phyloP scores from a whole-genome alignment of 2,888 invertebrate species.

The Apoda limacodes region DNA sequence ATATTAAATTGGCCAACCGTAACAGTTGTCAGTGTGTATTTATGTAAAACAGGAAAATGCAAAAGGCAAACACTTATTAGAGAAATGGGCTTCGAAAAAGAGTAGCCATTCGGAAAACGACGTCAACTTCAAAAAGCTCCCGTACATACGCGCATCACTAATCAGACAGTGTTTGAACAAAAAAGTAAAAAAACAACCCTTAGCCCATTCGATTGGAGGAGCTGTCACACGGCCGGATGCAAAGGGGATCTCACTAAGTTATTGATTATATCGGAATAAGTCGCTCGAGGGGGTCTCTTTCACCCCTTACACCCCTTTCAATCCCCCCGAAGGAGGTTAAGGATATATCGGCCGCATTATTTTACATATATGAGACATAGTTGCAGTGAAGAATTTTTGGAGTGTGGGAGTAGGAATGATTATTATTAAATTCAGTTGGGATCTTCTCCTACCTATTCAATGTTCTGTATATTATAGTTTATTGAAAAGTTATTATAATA shows the following conservation, averaged over 20 bases:
- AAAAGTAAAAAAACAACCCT: conserved; percentile 54
- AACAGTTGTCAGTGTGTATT: too few species aligned
- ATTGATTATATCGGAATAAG: conserved; percentile 72
- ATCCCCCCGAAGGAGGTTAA: conserved; percentile 40
- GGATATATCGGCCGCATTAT: conserved; percentile 66
- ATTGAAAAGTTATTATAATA: too few species aligned
- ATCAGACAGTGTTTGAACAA: conserved; percentile 65
- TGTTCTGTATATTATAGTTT: too few species aligned
- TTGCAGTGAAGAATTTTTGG: conserved; percentile 54
- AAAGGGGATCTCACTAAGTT: conserved; percentile 70
- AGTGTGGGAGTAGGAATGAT: conserved; percentile 23
- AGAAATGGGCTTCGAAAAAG: conserved; percentile 34
- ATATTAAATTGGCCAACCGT: too few species aligned
- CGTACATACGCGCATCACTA: conserved; percentile 42
- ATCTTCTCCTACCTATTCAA: too few species aligned
- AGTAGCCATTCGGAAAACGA: conserved; percentile 47
- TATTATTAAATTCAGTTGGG: too few species aligned
- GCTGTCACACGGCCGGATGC: conserved; percentile 67
- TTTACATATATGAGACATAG: conserved; percentile 68
- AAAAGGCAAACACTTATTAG: conserved; percentile 46
- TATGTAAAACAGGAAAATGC: conserved; percentile 18
- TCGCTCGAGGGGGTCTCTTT: conserved; percentile 45
- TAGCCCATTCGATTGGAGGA: conserved; percentile 53
- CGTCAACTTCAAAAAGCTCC: conserved; percentile 53
- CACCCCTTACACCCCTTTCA: conserved; percentile 34